Evolutionary conservation across 2,797 vertebrate genomes (phyloP).

Genomic region (Myotis myotis): DNA sequence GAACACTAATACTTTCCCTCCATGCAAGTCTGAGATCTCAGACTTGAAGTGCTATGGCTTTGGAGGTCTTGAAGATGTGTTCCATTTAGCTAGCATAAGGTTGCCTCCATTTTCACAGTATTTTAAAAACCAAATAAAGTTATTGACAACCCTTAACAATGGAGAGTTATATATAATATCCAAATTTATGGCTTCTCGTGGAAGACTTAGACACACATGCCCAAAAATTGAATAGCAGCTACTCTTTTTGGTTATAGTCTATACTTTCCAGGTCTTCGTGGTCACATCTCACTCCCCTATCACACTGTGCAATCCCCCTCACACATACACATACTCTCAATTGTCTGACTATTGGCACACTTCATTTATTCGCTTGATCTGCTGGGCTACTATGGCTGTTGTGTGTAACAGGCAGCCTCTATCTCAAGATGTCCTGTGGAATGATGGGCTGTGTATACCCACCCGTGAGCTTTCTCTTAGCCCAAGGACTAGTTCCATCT

Average conservation of each 20-base stretch:
- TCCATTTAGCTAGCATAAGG: neutral
- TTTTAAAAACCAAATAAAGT: neutral
- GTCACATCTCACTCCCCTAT: rapidly evolving
- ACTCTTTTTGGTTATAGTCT: neutral
- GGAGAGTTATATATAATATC: neutral
- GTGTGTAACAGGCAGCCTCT: neutral
- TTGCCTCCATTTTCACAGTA: neutral
- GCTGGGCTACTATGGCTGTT: neutral
- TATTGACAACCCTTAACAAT: neutral
- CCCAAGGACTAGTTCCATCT: neutral
- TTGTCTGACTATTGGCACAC: neutral
- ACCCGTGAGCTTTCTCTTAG: neutral
- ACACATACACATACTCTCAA: neutral
- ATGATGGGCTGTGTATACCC: neutral
- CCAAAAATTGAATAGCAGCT: neutral
- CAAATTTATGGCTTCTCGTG: neutral
- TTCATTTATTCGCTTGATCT: neutral
- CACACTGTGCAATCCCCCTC: rapidly evolving
- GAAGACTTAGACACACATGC: neutral
- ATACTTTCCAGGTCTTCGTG: neutral
- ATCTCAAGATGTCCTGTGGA: neutral
- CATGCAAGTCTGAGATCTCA: neutral
- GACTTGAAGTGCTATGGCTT: neutral
- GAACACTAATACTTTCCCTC: neutral
- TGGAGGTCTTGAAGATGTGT: neutral